Conservation (phyloP, 2,888 invertebrate genomes). For the Ophion obscuratus region DNA sequence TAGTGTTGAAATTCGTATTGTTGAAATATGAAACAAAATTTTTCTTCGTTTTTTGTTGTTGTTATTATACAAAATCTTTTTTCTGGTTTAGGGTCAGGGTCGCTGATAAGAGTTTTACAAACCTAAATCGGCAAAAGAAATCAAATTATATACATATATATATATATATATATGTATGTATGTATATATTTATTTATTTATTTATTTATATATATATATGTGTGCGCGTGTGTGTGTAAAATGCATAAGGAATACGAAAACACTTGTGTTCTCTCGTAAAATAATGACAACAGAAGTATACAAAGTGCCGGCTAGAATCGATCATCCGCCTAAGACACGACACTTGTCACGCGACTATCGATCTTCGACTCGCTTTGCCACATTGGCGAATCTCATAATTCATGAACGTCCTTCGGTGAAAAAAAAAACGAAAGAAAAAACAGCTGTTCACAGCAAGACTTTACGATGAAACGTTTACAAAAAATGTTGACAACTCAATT, state of each 20-base stretch:
- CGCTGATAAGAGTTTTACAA: not conserved
- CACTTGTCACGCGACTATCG: slow-evolving; percentile 67
- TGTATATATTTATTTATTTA: not conserved
- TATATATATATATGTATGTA: not conserved
- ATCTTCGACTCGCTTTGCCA: slow-evolving; percentile 43
- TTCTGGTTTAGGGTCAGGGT: not conserved
- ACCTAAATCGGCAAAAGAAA: not conserved
- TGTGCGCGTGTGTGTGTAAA: not conserved
- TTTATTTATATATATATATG: not conserved
- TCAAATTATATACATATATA: not conserved
- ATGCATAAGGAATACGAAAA: not conserved
- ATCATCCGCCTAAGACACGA: slow-evolving; percentile 61
- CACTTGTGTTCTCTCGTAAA: not conserved
- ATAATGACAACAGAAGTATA: not conserved
- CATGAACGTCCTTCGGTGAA: not conserved
- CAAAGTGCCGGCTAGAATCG: slow-evolving; percentile 49
- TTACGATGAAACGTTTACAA: no score
- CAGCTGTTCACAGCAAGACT: no score
- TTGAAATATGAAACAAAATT: not conserved
- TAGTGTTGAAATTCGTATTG: not conserved
- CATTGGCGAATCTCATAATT: not conserved
- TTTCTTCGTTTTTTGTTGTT: not conserved
- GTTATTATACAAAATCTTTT: not conserved
- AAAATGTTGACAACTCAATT: no score
- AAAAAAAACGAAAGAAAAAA: not conserved